Evolutionary conservation across 2,113 vertebrate species (phyloP), one percentile per base, ranked within the genome.

Genomic region (Panthera uncia): DNA sequence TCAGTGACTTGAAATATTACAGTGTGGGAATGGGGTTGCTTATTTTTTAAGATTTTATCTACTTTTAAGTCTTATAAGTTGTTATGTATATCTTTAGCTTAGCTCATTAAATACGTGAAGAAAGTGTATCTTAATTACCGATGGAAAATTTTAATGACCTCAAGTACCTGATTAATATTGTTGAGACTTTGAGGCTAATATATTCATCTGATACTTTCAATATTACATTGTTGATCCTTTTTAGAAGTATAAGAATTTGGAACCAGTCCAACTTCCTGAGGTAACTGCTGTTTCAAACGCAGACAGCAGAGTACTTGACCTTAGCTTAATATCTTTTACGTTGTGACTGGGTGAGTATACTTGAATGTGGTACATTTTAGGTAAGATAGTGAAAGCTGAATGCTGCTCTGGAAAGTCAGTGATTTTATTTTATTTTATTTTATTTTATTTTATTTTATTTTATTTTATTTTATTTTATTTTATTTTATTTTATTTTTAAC

Each of bases 161-260:
- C 1, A n/a, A 27, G 0, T 0, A 0, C 31, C 91, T 95, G 86
- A 89, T 86, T 68, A 93, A 69, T 94, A 89, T 48, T 74, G 45
- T 95, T 93, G 93, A 69, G 73, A 87, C 74, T 50, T 96, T 84
- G 52, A 98, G 87, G 65, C 90, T 94, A 68, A 83, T 95, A 29
- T 69, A 61, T 90, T 90, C 95, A 85, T 1, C 36, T 79, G 80
- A 86, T 55, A 31, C 27, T 89, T 29, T 68, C 14, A 38, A 9
- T 95, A 81, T 89, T 97, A 81, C 38, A 80, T n/a, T 97, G 48
- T 97, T 96, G 78, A 93, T 96, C 92, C 94, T 93, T 97, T 96
- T 89, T 61, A 86, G 84, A 63, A 96, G 93, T 97, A 69, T 71
- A 96, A 88, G 71, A 1, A 0, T 96, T 97, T 97, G 94, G 83